These are phyloP conservation scores for Drosophila lutescens DNA, from an alignment of 2,888 invertebrate species.

Conservation along the genomic window DNA sequence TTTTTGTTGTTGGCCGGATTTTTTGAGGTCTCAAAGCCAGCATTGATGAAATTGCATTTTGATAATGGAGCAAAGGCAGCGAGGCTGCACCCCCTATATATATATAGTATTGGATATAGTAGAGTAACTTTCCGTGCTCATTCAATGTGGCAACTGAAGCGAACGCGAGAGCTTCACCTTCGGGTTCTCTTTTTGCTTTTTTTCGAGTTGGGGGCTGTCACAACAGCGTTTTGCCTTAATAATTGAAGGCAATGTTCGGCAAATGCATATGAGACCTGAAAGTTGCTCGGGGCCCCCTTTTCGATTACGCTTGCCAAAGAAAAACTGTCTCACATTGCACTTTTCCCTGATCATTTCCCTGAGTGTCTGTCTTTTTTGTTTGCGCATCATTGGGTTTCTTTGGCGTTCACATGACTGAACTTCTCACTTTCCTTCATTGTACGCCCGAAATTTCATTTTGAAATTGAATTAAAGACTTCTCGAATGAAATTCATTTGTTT, in stretches of 20 bases:
- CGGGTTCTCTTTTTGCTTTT: slow-evolving; percentile 1
- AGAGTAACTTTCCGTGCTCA: slow-evolving; percentile 40
- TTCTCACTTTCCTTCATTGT: slow-evolving; percentile 23
- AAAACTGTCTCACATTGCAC: slow-evolving; percentile 10
- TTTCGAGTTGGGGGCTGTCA: slow-evolving; percentile 23
- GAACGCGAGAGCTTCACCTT: slow-evolving; percentile 48
- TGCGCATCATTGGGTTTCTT: slow-evolving; percentile 30
- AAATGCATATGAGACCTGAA: slow-evolving; percentile 31
- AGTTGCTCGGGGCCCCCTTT: slow-evolving; percentile 7
- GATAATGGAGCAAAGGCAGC: slow-evolving; percentile 52
- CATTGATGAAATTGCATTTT: slow-evolving; percentile 68
- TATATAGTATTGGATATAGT: background rate
- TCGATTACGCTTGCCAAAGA: slow-evolving; percentile 9
- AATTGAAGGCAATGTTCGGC: slow-evolving; percentile 40
- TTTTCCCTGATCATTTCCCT: slow-evolving; percentile 9
- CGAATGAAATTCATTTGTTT: slow-evolving; percentile 30
- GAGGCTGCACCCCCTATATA: slow-evolving; percentile 2
- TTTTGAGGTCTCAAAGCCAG: slow-evolving; percentile 51
- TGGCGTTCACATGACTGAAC: slow-evolving; percentile 19
- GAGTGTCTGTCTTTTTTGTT: background rate
- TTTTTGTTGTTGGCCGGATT: slow-evolving; percentile 43
- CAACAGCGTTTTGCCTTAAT: slow-evolving; percentile 41
- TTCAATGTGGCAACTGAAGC: slow-evolving; percentile 51
- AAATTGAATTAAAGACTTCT: slow-evolving; percentile 32
- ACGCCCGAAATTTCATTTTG: slow-evolving; percentile 13